Evolutionary conservation across 1,140 invertebrate genomes (phyloP), one percentile per base, ranked within the genome.

Genomic region (Drosophila melanica): DNA sequence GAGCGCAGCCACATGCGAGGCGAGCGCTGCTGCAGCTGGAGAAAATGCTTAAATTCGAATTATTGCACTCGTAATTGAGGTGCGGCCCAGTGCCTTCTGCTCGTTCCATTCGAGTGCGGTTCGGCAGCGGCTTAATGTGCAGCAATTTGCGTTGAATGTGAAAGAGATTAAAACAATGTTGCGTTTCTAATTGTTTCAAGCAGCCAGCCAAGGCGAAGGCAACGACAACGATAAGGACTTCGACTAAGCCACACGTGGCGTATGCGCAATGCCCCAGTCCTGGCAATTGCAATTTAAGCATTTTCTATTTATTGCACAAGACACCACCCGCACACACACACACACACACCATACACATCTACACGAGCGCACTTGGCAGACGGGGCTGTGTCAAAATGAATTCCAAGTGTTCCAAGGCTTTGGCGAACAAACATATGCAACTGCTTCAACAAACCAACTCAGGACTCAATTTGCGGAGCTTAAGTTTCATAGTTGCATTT

Each of bases 81-180:
- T 53, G 59, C 42, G 20, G 54, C 68, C 64, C 54, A 44, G 44
- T 70, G 63, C 75, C 53, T 51, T 11, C 44, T 20, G 37, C 67
- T 62, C 39, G 33, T 72, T 58, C 58, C 63, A 47, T 86, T 64
- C 71, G 54, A 53, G 55, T 80, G 82, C 66, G 70, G 79, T 86
- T 64, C 50, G 82, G 63, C 68, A 69, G 71, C 80, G 77, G 63
- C 85, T 80, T 89, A 89, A 89, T 89, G 80, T 79, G 63, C 50
- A 89, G 84, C 84, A 84, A 89, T 89, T 89, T 89, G 85, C 79
- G 79, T 89, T 89, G 80, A 89, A 89, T 89, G 84, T 84, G 70
- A 84, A 89, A 89, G 84, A 89, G 84, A 89, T 89, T 89, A 89
- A 89, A 89, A 89, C 84, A 84, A 89, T 89, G 84, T 89, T 89